Conservation (phyloP, 64 coral and sea anemone genomes). For the Montipora efflorescens region DNA sequence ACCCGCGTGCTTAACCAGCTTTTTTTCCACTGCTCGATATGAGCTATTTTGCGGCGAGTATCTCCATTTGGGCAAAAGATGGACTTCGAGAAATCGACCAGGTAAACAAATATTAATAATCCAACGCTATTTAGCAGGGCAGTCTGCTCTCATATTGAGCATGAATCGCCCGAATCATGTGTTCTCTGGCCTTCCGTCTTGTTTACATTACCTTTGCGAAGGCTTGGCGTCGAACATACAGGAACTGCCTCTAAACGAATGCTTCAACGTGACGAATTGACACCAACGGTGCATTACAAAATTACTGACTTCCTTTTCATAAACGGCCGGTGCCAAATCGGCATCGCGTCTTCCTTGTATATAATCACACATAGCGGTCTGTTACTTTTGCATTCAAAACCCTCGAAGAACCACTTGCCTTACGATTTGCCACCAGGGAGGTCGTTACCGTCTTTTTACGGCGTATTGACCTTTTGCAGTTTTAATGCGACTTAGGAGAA, state of each 20-base stretch:
- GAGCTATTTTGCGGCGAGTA: slow-evolving; percentile 4
- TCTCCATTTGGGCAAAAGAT: slow-evolving; percentile 59
- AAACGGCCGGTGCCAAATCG: neutral
- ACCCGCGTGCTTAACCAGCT: slow-evolving; percentile 10
- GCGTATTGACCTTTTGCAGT: slow-evolving; percentile 40
- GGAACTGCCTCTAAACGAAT: neutral
- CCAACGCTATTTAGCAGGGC: slow-evolving; percentile 3
- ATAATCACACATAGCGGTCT: neutral
- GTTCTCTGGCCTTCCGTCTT: neutral
- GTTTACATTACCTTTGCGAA: slow-evolving; percentile 49
- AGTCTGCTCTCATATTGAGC: slow-evolving; percentile 2
- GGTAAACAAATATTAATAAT: slow-evolving; percentile 33
- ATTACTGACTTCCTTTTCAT: neutral
- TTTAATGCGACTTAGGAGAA: slow-evolving; percentile 40
- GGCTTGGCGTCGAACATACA: neutral
- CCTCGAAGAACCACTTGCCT: neutral
- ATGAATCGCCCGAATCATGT: slow-evolving; percentile 10
- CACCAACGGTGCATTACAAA: too few relatives aligned
- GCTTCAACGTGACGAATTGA: neutral
- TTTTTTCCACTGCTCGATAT: neutral
- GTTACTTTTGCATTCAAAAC: neutral
- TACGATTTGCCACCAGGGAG: slow-evolving; percentile 29
- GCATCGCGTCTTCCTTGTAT: neutral
- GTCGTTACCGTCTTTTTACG: slow-evolving; percentile 7
- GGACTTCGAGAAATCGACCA: slow-evolving; percentile 63